These are phyloP conservation scores for Megaustenia siamemsis DNA, from an alignment of 2,888 invertebrate species.

Conservation along the genomic window DNA sequence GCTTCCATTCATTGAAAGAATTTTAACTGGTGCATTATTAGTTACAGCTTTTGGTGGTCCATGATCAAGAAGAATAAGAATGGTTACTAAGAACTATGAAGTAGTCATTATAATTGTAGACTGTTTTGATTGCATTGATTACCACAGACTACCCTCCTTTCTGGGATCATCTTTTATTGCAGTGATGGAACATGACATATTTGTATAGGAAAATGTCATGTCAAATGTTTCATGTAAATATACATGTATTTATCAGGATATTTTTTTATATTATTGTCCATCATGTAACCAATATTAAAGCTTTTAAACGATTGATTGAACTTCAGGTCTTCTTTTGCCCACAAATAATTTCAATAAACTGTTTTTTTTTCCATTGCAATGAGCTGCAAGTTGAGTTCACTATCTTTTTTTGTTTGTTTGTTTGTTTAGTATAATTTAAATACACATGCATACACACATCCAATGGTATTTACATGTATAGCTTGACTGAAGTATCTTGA, in stretches of 20 bases:
- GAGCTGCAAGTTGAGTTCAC: not conserved
- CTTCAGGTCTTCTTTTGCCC: not conserved
- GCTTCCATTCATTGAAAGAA: too few species aligned
- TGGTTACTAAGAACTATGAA: too few species aligned
- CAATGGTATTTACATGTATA: too few species aligned
- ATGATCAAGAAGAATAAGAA: too few species aligned
- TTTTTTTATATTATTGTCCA: constrained; percentile 1
- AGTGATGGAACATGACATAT: not conserved
- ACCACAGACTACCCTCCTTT: not conserved
- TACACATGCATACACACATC: too few species aligned
- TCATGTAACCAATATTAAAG: not conserved
- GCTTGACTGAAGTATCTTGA: too few species aligned
- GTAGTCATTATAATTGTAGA: too few species aligned
- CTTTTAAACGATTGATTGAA: not conserved
- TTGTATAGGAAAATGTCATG: not conserved
- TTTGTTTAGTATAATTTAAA: too few species aligned
- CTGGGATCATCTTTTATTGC: not conserved
- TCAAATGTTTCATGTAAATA: not conserved
- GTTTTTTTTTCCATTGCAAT: not conserved
- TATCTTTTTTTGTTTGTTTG: not conserved
- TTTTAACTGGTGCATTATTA: too few species aligned
- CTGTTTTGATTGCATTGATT: too few species aligned
- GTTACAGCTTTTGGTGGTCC: too few species aligned
- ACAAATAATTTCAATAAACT: constrained; percentile 27
- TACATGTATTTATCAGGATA: constrained; percentile 17